Conservation (phyloP, 2,113 vertebrate genomes). For the Cynoglossus semilaevis region DNA sequence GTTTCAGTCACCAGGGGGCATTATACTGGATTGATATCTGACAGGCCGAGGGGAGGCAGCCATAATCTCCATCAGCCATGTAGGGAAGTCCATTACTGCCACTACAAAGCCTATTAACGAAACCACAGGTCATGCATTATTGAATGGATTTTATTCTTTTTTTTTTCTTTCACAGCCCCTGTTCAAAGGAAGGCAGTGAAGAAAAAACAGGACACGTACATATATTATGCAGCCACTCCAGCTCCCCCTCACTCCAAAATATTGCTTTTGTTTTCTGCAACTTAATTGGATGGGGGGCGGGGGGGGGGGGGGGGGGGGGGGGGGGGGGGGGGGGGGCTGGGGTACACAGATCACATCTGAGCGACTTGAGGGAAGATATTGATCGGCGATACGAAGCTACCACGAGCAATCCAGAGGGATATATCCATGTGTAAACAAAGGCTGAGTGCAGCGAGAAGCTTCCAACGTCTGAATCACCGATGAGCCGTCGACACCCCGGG, state of each 20-base stretch:
- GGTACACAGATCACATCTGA: conserved; percentile 27
- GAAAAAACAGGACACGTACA: conserved; percentile 57
- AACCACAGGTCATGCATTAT: conserved; percentile 76
- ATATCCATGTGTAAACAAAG: conserved; percentile 58
- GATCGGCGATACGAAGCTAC: conserved; percentile 49
- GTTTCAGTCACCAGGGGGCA: conserved; percentile 51
- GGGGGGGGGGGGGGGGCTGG: background rate
- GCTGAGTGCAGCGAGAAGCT: conserved; percentile 29
- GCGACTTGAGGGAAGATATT: conserved; percentile 48
- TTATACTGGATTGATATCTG: conserved; percentile 69
- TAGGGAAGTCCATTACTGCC: conserved; percentile 74
- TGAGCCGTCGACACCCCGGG: conserved; percentile 43
- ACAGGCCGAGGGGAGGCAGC: conserved; percentile 51
- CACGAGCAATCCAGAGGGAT: conserved; percentile 37
- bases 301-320: conserved; percentile 10
- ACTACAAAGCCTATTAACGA: conserved; percentile 78
- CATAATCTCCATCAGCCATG: conserved; percentile 74
- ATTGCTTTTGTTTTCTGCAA: conserved; percentile 60
- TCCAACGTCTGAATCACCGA: conserved; percentile 43
- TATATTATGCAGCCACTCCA: conserved; percentile 67
- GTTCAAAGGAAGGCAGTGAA: conserved; percentile 54
- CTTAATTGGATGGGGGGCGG: conserved; percentile 66
- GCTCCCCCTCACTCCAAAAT: conserved; percentile 50
- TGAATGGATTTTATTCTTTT: conserved; percentile 52
- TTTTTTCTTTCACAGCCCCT: background rate